A percentile compares a stretch with the other conserved stretches of the same genome.
phyloP scores from a whole-genome alignment of 2,888 invertebrate genomes.

The Sinotaia quadrata region DNA sequence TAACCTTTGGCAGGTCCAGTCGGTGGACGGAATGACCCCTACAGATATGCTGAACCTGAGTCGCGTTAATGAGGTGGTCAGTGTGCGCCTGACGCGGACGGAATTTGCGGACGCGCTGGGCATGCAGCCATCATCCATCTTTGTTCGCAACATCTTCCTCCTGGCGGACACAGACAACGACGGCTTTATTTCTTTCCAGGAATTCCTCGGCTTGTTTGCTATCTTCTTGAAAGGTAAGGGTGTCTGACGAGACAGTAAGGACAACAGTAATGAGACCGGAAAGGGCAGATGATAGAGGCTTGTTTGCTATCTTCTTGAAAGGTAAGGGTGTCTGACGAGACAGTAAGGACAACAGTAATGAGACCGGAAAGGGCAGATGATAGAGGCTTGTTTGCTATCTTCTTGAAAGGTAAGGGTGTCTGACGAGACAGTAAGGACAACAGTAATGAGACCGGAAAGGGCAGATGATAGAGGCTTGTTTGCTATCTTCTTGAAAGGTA shows the following conservation, averaged over 20 bases:
- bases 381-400: too few species aligned
- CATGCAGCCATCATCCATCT: constrained; percentile 76
- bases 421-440: too few species aligned
- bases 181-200: constrained; percentile 78
- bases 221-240: constrained; percentile 75
- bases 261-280: too few species aligned
- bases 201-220: constrained; percentile 77
- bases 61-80: constrained; percentile 40
- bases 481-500: too few species aligned
- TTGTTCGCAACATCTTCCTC: constrained; percentile 77
- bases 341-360: not conserved
- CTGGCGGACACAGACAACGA: constrained; percentile 77
- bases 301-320: too few species aligned
- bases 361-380: too few species aligned
- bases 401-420: too few species aligned
- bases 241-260: not conserved
- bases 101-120: constrained; percentile 78
- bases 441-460: too few species aligned
- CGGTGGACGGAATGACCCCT: not conserved
- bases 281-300: not conserved
- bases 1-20: not conserved
- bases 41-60: constrained; percentile 26
- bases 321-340: too few species aligned
- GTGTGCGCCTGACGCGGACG: constrained; percentile 52
- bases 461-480: too few species aligned